These are phyloP conservation scores for Brachyhypopomus occidentalis DNA, from an alignment of 2,113 vertebrate genomes.

Conservation along the genomic window DNA sequence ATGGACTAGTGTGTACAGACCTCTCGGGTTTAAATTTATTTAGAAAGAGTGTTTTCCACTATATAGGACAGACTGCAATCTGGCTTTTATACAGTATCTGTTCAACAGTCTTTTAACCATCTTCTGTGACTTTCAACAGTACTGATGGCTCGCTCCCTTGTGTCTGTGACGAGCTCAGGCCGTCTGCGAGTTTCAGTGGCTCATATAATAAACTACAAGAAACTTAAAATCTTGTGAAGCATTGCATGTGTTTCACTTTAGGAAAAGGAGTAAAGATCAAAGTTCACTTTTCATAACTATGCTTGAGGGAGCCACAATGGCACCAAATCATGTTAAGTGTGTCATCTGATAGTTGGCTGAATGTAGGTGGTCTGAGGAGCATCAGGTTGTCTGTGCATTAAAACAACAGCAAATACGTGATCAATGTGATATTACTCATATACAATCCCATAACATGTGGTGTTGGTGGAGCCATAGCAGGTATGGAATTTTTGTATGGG, in stretches of 20 bases:
- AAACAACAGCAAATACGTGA: background rate
- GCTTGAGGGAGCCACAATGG: background rate
- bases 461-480: no score
- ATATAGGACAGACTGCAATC: background rate
- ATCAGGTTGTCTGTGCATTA: slow-evolving; percentile 20
- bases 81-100: background rate
- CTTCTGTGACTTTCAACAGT: background rate
- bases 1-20: slow-evolving; percentile 27
- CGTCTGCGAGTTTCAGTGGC: background rate
- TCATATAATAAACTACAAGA: background rate
- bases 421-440: background rate
- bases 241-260: slow-evolving; percentile 10
- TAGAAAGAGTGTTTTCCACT: background rate
- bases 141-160: background rate
- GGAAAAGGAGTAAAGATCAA: background rate
- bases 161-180: background rate
- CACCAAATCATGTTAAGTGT: slow-evolving; percentile 9
- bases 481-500: background rate
- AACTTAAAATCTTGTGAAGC: background rate
- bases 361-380: slow-evolving; percentile 7
- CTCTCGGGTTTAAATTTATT: background rate
- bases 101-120: background rate
- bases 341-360: background rate
- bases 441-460: background rate
- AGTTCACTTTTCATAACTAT: background rate